Base-by-base conservation (phyloP, 2,797 vertebrate species). In the Gobio occitaniae region DNA sequence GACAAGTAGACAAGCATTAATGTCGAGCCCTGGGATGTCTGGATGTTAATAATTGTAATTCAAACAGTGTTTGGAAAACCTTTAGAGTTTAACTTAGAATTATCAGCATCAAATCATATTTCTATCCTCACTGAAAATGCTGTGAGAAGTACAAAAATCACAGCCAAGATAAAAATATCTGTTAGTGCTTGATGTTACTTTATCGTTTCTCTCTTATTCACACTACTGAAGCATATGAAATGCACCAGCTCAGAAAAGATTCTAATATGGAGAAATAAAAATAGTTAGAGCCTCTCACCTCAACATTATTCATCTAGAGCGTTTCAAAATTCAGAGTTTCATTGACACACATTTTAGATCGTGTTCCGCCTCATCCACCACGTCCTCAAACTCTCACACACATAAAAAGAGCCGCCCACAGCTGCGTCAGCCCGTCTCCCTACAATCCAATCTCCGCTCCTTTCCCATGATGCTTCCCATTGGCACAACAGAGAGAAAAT, bases 391-490 rank as follows among this genome's bases (percentile, higher is more conserved):
- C 68, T 65, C 61, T 74, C 65, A 52, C 79, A 87, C 78, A 92
- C 75, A 82, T 61, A 80, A 11, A 83, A 91, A 91, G 91, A 93
- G 91, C 92, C 93, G 92, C 94, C 93, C 92, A 94, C 94, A 93
- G 94, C 93, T 93, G 93, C 84, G 89, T 93, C 92, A 94, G 94
- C 92, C 92, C 91, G 91, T 94, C 92, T 91, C 90, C 91, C 89
- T 91, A 94, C 93, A 94, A 93, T 94, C 93, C 93, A 94, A 93
- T 94, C 93, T 95, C 93, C 93, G 94, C 94, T 93, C 16, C 92
- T 93, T 94, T 95, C 94, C 93, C 95, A 96, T 95, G 93, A 94
- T 94, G 94, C 93, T 94, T 94, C 93, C 93, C 93, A 94, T 93
- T 95, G 93, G 94, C 94, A 94, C 93, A 87, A 86, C 87, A 90